Evolutionary conservation across 2,113 vertebrate species (phyloP).

Genomic region (Halichoerus grypus): DNA sequence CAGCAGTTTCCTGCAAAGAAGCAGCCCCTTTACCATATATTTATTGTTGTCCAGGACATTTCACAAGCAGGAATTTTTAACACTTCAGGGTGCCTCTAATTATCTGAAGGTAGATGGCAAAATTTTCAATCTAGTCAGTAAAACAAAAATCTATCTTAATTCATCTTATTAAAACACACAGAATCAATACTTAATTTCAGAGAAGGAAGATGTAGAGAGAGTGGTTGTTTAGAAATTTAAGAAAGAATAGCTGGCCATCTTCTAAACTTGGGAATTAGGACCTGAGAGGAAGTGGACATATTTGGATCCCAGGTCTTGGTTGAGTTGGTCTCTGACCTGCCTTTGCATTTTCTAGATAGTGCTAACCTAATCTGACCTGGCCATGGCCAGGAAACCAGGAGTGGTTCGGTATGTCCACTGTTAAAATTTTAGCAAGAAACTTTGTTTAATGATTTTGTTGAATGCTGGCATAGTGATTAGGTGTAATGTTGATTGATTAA

Average conservation of each 20-base stretch:
- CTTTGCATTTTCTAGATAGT: background rate
- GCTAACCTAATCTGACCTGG: background rate
- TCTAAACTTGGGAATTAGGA: background rate
- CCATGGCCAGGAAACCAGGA: background rate
- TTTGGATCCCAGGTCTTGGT: background rate
- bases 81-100: background rate
- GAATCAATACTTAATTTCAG: background rate
- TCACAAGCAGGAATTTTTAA: background rate
- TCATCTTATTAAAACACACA: background rate
- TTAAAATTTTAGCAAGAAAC: background rate
- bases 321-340: background rate
- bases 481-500: background rate
- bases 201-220: background rate
- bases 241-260: background rate
- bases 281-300: background rate
- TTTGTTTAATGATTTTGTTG: constrained; percentile 2
- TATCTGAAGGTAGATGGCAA: background rate
- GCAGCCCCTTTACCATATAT: background rate
- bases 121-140: constrained; percentile 9
- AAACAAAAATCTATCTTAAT: constrained; percentile 26
- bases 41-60: background rate
- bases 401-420: background rate
- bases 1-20: constrained; percentile 36
- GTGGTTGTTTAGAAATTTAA: background rate
- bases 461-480: background rate